Percentiles rank a stretch among this genome's conserved stretches.
phyloP scores from a whole-genome alignment of 1,140 invertebrate genomes.

The Pristionchus pacificus region DNA sequence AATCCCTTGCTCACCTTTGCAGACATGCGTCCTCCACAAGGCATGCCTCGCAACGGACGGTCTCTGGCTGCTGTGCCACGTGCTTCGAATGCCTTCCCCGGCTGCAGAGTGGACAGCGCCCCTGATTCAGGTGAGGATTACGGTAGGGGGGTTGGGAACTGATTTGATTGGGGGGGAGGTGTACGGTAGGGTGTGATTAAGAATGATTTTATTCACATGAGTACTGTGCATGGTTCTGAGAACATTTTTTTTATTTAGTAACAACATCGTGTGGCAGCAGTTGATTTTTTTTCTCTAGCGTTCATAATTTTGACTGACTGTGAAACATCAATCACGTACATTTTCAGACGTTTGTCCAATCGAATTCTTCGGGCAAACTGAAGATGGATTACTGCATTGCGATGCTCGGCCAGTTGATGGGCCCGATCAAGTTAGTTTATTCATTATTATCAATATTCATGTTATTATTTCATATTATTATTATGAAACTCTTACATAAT shows the following conservation, averaged over 20 bases:
- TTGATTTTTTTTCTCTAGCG: too few relatives aligned
- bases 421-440: conserved; percentile 18
- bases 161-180: too few relatives aligned
- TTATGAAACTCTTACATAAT: neutral
- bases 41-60: conserved; percentile 11
- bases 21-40: conserved; percentile 30
- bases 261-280: too few relatives aligned
- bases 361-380: conserved; percentile 2
- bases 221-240: too few relatives aligned
- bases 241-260: too few relatives aligned
- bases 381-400: conserved; percentile 33
- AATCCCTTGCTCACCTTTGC: too few relatives aligned
- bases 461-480: neutral
- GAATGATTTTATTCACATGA: too few relatives aligned
- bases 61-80: conserved; percentile 21
- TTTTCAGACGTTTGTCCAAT: conserved; percentile 24
- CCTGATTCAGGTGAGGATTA: conserved; percentile 12
- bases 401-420: conserved; percentile 22
- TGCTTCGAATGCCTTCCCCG: conserved; percentile 31
- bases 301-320: too few relatives aligned
- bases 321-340: too few relatives aligned
- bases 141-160: too few relatives aligned
- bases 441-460: neutral
- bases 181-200: too few relatives aligned
- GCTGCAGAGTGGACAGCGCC: conserved; percentile 24